Evolutionary conservation across 2,797 vertebrate species (phyloP).

Genomic region (Hemitrygon akajei): DNA sequence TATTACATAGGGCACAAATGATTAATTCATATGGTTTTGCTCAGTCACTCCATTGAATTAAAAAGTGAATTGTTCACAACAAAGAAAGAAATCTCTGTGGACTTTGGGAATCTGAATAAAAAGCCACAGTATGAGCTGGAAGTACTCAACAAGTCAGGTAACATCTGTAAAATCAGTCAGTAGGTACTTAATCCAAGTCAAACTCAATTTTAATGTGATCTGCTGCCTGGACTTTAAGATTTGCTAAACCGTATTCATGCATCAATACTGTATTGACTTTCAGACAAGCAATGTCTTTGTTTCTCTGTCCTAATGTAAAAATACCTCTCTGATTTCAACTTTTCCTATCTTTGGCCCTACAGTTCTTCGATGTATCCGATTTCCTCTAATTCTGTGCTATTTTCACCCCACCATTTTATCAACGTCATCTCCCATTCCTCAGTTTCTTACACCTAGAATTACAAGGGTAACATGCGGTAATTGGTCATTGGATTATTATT

Average conservation of each 20-base stretch:
- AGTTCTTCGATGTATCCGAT: not conserved
- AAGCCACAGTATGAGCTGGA: not conserved
- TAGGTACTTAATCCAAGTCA: not conserved
- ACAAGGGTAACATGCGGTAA: too few species aligned
- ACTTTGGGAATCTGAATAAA: not conserved
- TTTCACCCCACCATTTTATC: not conserved
- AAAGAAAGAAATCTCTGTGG: not conserved
- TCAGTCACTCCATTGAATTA: not conserved
- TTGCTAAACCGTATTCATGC: not conserved
- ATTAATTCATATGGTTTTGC: not conserved
- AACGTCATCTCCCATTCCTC: too few species aligned
- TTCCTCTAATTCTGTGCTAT: not conserved
- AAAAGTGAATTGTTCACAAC: not conserved
- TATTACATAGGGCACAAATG: not conserved
- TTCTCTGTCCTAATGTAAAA: not conserved
- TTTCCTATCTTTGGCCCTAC: not conserved
- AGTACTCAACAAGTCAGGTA: not conserved
- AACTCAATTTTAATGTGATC: not conserved
- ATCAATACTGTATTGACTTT: not conserved
- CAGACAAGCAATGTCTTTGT: too few species aligned
- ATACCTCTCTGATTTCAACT: not conserved
- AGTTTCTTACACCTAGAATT: too few species aligned
- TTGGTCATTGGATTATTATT: too few species aligned
- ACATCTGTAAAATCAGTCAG: not conserved
- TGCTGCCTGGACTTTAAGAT: not conserved